A percentile compares a stretch with the other conserved stretches of the same genome.
phyloP scores from a whole-genome alignment of 2,797 vertebrate genomes.

The Pteropus rufus region DNA sequence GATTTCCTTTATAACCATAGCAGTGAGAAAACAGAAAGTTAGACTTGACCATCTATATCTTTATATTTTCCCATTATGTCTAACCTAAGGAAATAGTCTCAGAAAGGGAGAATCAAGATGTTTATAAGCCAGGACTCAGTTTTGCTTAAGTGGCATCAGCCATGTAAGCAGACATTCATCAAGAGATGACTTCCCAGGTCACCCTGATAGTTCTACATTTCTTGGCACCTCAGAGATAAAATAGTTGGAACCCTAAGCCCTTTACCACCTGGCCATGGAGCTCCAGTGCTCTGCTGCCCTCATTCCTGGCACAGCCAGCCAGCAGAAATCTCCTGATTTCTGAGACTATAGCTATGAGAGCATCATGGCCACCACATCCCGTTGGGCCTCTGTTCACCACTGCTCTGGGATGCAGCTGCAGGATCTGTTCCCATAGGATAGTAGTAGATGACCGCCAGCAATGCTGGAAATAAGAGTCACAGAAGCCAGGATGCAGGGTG shows the following conservation, averaged over 20 bases:
- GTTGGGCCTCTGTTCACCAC: not conserved
- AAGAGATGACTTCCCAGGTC: not conserved
- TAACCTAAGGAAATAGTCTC: not conserved
- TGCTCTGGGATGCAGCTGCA: slow-evolving; percentile 21
- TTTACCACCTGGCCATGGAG: not conserved
- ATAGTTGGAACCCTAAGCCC: not conserved
- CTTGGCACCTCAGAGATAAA: not conserved
- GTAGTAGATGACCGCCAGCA: not conserved
- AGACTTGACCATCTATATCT: not conserved
- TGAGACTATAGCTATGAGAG: slow-evolving; percentile 32
- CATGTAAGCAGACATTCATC: not conserved
- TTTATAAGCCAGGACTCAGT: not conserved
- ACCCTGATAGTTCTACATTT: not conserved
- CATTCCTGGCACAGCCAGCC: not conserved
- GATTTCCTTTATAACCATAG: not conserved
- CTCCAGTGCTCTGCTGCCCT: not conserved
- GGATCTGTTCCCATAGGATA: slow-evolving; percentile 41
- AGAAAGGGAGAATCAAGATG: not conserved
- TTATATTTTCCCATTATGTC: not conserved
- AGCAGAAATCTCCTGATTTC: not conserved
- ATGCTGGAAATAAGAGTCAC: not conserved
- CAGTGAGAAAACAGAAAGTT: not conserved
- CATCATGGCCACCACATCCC: not conserved
- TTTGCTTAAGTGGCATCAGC: not conserved
- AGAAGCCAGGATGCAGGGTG: not conserved